These are phyloP conservation scores for Rhopalosiphum maidis DNA, from an alignment of 1,140 invertebrate species.

Conservation along the genomic window DNA sequence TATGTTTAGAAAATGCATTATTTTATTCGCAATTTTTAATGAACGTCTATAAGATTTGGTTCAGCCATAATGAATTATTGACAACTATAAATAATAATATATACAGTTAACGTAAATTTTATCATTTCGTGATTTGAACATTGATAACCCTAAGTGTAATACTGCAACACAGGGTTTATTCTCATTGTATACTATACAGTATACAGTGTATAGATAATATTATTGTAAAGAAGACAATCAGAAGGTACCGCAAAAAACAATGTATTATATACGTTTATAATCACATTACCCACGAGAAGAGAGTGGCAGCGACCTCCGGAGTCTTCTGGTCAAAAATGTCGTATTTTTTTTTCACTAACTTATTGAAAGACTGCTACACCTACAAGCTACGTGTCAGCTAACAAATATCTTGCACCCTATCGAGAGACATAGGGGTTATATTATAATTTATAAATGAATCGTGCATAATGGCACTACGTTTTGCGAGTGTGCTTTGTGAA, in stretches of 20 bases:
- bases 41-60: neutral
- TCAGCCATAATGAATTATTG: neutral
- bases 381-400: neutral
- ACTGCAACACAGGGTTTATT: neutral
- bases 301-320: too few species aligned
- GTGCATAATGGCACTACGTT: neutral
- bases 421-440: neutral
- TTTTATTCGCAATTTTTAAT: neutral
- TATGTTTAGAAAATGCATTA: neutral
- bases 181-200: neutral
- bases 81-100: neutral
- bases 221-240: neutral
- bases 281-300: neutral
- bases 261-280: neutral
- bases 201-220: neutral
- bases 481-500: neutral
- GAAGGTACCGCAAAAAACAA: neutral
- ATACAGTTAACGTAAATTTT: neutral
- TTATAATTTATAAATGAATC: neutral
- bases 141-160: neutral
- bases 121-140: neutral
- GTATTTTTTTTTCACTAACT: neutral
- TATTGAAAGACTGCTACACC: neutral
- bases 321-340: neutral
- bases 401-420: neutral